These are phyloP conservation scores for Colletes collaris DNA, from an alignment of 2,888 invertebrate genomes.

Conservation along the genomic window DNA sequence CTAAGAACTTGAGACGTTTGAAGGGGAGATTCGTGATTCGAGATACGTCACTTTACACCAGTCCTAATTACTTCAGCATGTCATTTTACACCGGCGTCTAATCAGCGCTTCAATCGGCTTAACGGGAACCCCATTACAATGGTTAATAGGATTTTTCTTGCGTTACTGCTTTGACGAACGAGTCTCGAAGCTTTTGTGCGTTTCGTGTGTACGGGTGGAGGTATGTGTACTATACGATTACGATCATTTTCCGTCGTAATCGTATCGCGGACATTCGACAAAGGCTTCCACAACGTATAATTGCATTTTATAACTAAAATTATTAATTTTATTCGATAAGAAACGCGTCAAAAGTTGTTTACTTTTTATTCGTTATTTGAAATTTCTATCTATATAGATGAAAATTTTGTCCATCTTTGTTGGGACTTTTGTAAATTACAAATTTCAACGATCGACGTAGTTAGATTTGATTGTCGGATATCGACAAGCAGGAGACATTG, in stretches of 20 bases:
- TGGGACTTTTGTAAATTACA: no score
- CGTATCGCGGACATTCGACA: not conserved
- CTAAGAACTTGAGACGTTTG: slow-evolving; percentile 44
- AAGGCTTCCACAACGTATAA: slow-evolving; percentile 17
- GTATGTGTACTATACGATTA: slow-evolving; percentile 27
- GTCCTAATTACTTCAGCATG: slow-evolving; percentile 41
- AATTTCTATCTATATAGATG: no score
- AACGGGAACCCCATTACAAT: slow-evolving; percentile 51
- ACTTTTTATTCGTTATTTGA: no score
- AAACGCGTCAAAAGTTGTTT: no score
- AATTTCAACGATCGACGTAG: no score
- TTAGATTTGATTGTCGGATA: not conserved
- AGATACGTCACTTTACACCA: slow-evolving; percentile 51
- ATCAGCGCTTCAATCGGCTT: slow-evolving; percentile 61
- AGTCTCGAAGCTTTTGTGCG: slow-evolving; percentile 23
- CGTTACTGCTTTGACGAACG: slow-evolving; percentile 35
- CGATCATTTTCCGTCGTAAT: not conserved
- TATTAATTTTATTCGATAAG: no score
- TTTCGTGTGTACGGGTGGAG: not conserved
- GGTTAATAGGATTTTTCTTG: slow-evolving; percentile 46
- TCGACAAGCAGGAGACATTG: no score
- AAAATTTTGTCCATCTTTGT: no score
- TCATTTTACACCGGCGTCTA: slow-evolving; percentile 56
- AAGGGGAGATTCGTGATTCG: slow-evolving; percentile 43
- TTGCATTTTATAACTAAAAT: no score